Base-by-base conservation (phyloP, 2,888 invertebrate genomes). In the Melieria picta region DNA sequence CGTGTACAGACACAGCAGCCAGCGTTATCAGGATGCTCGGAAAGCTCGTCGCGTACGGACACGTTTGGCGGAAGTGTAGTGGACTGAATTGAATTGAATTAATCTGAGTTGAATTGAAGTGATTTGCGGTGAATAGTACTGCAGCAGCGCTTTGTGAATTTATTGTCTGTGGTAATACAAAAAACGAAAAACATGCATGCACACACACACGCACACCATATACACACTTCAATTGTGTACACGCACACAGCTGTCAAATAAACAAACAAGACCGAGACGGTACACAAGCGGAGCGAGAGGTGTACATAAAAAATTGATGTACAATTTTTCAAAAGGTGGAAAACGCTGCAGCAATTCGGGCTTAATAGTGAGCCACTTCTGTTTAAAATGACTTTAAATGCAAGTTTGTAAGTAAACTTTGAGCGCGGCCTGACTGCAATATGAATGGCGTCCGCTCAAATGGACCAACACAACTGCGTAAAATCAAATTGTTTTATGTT, bases 21-120 rank as follows among this genome's bases (percentile, higher is more conserved):
- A 58, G 64, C 65, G 50, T 64, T 64, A 70, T 70, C 64, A 64
- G 77, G 77, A 75, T 72, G 74, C 77, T 77, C 74, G 73, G 74
- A 74, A 65, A 73, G 74, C 74, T 78, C 74, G 75, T 72, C 30
- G 75, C 65, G 74, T 70, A 73, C 69, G 77, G 74, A 75, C 75
- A 73, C 61, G 52, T 71, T 71, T 72, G 72, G 74, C 76, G 74
- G 76, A 69, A 62, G 46, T 55, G 47, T 48, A 16, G n/a, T 55
- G 52, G n/a, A 52, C 13, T 9, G 13, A 43, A 64, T 30, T n/a
- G 45, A 65, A 65, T 30, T 64, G 64, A 47, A 50, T 48, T 30
- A 63, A 47, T 3, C 11, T 50, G 48, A 42, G 55, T 7, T 10
- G 42, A 30, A n/a, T 55, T 30, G 13, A 13, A 65, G 45, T 55